phyloP scores from a whole-genome alignment of 2,888 invertebrate species.

The Acleris cristana region DNA sequence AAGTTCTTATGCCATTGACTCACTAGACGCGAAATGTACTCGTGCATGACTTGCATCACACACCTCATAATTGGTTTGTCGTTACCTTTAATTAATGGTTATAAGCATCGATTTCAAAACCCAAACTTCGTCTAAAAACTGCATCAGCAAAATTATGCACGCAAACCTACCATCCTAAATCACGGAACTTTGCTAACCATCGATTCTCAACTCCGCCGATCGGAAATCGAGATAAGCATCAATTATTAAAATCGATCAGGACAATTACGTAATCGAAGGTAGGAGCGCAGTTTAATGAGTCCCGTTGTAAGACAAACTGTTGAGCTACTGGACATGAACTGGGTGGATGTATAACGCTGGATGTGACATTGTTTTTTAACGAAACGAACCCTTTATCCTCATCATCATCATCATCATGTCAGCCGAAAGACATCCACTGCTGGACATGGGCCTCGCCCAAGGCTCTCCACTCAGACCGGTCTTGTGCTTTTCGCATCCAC shows the following conservation, averaged over 20 bases:
- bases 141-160: background rate
- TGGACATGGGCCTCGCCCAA: no score
- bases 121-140: background rate
- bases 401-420: no score
- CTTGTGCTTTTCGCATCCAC: no score
- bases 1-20: no score
- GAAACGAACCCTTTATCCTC: no score
- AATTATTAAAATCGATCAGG: constrained; percentile 52
- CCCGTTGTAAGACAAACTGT: constrained; percentile 74
- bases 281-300: constrained; percentile 73
- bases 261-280: constrained; percentile 64
- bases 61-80: no score
- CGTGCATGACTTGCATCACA: no score
- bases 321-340: constrained; percentile 61
- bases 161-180: constrained; percentile 1
- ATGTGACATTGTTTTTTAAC: constrained; percentile 38
- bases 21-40: no score
- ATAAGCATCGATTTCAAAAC: no score
- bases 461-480: no score
- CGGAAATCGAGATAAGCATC: constrained; percentile 29
- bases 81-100: background rate
- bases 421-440: no score
- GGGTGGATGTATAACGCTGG: constrained; percentile 45
- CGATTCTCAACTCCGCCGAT: constrained; percentile 4
- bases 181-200: constrained; percentile 7